Evolutionary conservation across 2,888 invertebrate genomes (phyloP).

Genomic region (Drosophila putrida): DNA sequence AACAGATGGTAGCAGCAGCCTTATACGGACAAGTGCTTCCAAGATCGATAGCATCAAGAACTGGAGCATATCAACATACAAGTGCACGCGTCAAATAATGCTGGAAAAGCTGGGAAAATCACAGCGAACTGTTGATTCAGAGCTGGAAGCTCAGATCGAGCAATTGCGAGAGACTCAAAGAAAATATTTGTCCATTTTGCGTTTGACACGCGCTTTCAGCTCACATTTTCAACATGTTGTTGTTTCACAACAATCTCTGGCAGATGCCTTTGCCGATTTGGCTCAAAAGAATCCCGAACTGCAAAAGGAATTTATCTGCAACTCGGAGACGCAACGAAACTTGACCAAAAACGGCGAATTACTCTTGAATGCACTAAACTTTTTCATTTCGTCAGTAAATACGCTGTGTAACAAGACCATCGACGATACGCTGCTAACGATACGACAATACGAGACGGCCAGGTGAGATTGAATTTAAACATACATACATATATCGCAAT

Average conservation of each 20-base stretch:
- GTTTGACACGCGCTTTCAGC: slow-evolving; percentile 93
- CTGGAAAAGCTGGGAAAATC: slow-evolving; percentile 98
- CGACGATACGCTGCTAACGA: slow-evolving; percentile 93
- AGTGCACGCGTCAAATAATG: slow-evolving; percentile 98
- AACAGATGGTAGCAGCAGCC: slow-evolving; percentile 74
- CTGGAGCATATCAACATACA: slow-evolving; percentile 99
- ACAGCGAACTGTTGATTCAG: slow-evolving; percentile 95
- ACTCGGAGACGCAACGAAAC: slow-evolving; percentile 97
- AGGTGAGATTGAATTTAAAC: slow-evolving; percentile 83
- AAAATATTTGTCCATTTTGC: slow-evolving; percentile 94
- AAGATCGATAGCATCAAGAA: slow-evolving; percentile 97
- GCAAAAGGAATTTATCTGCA: slow-evolving; percentile 97
- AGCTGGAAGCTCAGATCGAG: slow-evolving; percentile 97
- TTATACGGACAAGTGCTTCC: slow-evolving; percentile 86
- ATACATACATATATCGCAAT: neutral
- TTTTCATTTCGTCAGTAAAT: slow-evolving; percentile 97
- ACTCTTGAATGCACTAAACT: slow-evolving; percentile 95
- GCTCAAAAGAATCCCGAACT: slow-evolving; percentile 98
- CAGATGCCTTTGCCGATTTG: slow-evolving; percentile 97
- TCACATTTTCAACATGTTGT: slow-evolving; percentile 95
- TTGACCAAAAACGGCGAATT: slow-evolving; percentile 97
- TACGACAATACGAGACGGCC: slow-evolving; percentile 88
- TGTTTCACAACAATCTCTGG: slow-evolving; percentile 94
- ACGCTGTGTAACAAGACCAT: slow-evolving; percentile 99
- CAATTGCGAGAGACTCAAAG: slow-evolving; percentile 96